phyloP scores from a whole-genome alignment of 2,888 invertebrate genomes.

The Pterobdella sp. region DNA sequence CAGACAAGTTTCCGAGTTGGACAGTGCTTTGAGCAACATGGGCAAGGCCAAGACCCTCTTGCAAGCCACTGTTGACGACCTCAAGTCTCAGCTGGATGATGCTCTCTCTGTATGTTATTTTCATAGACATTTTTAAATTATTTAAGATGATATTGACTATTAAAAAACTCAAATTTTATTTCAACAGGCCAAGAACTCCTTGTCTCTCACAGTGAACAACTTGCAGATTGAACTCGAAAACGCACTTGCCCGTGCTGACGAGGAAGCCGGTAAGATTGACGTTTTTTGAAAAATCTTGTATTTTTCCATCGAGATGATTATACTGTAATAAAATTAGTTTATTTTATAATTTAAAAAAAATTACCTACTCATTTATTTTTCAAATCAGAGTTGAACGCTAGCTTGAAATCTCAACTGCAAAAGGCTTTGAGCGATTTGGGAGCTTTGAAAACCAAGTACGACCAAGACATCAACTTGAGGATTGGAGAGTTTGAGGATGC shows the following conservation, averaged over 20 bases:
- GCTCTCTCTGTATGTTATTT: constrained; percentile 28
- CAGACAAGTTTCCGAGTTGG: constrained; percentile 78
- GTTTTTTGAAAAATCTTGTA: too few species aligned
- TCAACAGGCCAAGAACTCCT: constrained; percentile 43
- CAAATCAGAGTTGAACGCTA: constrained; percentile 72
- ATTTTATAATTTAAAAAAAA: too few species aligned
- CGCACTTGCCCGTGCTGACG: constrained; percentile 85
- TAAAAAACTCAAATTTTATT: background rate
- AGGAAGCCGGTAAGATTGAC: constrained; percentile 72
- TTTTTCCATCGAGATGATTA: too few species aligned
- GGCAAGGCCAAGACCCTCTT: constrained; percentile 68
- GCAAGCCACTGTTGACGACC: constrained; percentile 46
- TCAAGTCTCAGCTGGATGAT: constrained; percentile 46
- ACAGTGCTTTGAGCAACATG: constrained; percentile 89
- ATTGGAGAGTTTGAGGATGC: constrained; percentile 75
- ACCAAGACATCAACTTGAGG: constrained; percentile 83
- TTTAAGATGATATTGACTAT: background rate
- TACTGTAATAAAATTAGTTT: too few species aligned
- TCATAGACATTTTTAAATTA: background rate
- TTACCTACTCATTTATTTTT: too few species aligned
- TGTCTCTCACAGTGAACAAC: constrained; percentile 45
- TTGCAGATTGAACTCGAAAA: constrained; percentile 49
- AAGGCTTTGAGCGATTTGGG: constrained; percentile 84
- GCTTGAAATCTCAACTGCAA: constrained; percentile 82
- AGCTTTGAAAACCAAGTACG: constrained; percentile 91